Evolutionary conservation across 2,797 vertebrate species (phyloP), one percentile per base, ranked within the genome.

Genomic region (Neostethus bicornis): DNA sequence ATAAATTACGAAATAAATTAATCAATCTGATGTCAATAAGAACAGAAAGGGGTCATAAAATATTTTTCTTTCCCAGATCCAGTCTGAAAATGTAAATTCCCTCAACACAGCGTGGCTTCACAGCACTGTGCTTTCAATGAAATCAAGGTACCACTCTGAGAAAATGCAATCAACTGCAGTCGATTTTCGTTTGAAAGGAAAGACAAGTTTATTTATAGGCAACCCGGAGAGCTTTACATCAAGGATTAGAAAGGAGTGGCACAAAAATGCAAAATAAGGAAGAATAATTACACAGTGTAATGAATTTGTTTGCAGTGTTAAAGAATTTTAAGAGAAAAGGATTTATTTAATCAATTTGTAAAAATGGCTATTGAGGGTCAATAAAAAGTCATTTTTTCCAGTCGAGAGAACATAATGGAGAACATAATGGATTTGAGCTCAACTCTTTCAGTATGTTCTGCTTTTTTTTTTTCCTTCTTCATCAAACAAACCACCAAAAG

Each of bases 111-210:
- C 13, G 5, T 17, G 74, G 14, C 32, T 34, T 34, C 6, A 34
- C 32, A 68, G 48, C 0, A 24, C n/a, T 17, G 1, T 0, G 46
- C 51, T 66, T 56, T 75, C 42, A 55, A 25, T 2, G 35, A 51
- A 66, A 74, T 75, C 59, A 67, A 79, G 73, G 79, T 43, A 63
- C 31, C 35, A 35, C 63, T 81, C 75, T 9, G 47, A 57, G 20
- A 35, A 64, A 65, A 70, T 5, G 19, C 55, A 75, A 72, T 74
- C 60, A 56, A 43, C 43, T 31, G 12, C 2, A 50, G 26, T 63
- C 57, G 55, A 47, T 67, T 70, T 69, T 51, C 46, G 72, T 69
- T 49, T 51, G n/a, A 46, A 26, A 46, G 62, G 41, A 34, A 52
- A 53, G 26, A 47, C 26, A 12, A 16, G 35, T 20, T 11, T 41